Evolutionary conservation across 1,140 invertebrate genomes (phyloP), one percentile per base, ranked within the genome.

Genomic region (Drosophila neocordata): DNA sequence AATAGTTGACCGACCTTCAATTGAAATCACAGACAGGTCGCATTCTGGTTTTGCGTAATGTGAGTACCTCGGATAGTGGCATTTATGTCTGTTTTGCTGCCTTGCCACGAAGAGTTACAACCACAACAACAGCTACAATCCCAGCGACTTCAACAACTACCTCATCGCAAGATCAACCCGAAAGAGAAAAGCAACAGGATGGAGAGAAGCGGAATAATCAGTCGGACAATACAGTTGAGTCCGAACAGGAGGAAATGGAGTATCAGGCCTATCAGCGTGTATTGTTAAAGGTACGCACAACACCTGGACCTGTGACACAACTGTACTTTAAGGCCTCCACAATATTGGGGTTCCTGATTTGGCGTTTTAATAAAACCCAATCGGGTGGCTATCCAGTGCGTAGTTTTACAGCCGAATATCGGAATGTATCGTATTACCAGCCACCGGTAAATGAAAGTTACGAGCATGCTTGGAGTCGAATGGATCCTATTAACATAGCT

Each of bases 401-500:
- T 70, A 91, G 90, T 62, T 91, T 91, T 20, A 91, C 90, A 3
- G 90, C 90, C 8, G 90, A 91, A 70, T 91, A 68, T 57, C 79
- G 90, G 2, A 90, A 91, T 55, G 65, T 90, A 2, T 89, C 89
- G 48, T 88, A 89, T 44, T 61, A 60, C 9, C 55, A 55, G 27
- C 75, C 77, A 56, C 79, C 88, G 27, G 62, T 61, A 4, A 91
- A 91, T 68, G 72, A 66, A 15, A 87, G 74, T 48, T 89, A 77
- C 48, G 89, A 91, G 62, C 87, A 91, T 38, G 69, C 72, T 57
- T 91, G 90, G 90, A 88, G 44, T 59, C 77, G 89, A 4, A 89
- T 91, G 82, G 90, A 91, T 73, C 90, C 90, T 53, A 90, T 90
- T 8, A 91, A 91, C 37, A 91, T 91, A 77, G 89, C 90, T 11